Base-by-base conservation (phyloP, 2,888 invertebrate species). In the Empis livida region DNA sequence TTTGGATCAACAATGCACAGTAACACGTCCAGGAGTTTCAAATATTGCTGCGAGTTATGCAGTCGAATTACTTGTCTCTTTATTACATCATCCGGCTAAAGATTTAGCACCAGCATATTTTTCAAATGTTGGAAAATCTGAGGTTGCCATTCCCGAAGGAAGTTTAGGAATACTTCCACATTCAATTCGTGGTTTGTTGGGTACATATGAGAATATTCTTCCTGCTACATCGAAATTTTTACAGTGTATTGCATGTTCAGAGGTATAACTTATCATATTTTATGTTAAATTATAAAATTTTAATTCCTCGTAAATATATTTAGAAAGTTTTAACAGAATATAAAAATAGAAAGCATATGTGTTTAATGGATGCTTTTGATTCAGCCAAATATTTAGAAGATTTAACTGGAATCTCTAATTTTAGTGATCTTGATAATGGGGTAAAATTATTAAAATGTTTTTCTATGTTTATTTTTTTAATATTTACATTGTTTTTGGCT, bases 1-100 rank as follows among this genome's bases (percentile, higher is more conserved):
- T 0, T 68, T 99, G 50, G 99, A 99, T 69, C 94, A 97, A 64
- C 97, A 99, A 65, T 99, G 99, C 64, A 99, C 97, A 1, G 97
- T 99, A 16, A 91, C 94, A 0, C 75, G 97, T 46, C 96, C 97
- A 0, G 97, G 96, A 1, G 81, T 89, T 14, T 89, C 95, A 0
- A 84, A 86, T 61, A 82, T 97, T 44, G 95, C 94, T 0, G 84
- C 84, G 15, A 89, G 91, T 4, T 71, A 94, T 49, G 93, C 93
- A 0, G 94, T 91, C 0, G 99, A 99, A 70, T 67, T 99, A 43
- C 73, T 95, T 38, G 79, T 93, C 1, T 84, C 87, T 0, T 55
- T 95, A 40, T 68, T 93, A 30, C 95, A 96, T 62, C 94, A 96
- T 72, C 81, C 85, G 2, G 65, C 78, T 13, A 76, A 77, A 49